phyloP scores from a whole-genome alignment of 2,888 invertebrate species.

The Archips xylosteana region DNA sequence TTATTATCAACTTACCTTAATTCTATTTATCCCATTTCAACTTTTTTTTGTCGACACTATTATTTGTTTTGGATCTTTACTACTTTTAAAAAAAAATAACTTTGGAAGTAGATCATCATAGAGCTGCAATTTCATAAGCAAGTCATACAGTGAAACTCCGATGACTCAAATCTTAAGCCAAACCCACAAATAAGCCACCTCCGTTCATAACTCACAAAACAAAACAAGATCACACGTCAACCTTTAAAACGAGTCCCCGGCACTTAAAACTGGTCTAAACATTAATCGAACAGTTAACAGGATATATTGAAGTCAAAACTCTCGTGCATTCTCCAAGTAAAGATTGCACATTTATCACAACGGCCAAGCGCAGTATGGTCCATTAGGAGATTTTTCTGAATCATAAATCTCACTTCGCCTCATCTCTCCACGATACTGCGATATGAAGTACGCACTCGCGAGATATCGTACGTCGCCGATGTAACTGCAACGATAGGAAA shows the following conservation, averaged over 20 bases:
- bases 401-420: conserved; percentile 84
- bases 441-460: conserved; percentile 73
- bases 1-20: no score
- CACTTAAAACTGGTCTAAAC: conserved; percentile 48
- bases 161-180: conserved; percentile 33
- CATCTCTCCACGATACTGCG: conserved; percentile 79
- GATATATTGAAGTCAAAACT: conserved; percentile 83
- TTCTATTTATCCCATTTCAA: no score
- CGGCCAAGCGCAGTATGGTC: conserved; percentile 78
- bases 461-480: conserved; percentile 45
- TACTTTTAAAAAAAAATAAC: no score
- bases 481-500: conserved; percentile 38
- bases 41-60: no score
- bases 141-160: background rate
- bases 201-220: conserved; percentile 39
- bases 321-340: conserved; percentile 81
- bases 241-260: conserved; percentile 33
- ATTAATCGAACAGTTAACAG: conserved; percentile 69
- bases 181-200: conserved; percentile 38
- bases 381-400: conserved; percentile 85
- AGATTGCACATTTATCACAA: conserved; percentile 84
- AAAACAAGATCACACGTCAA: conserved; percentile 32
- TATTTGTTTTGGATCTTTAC: no score
- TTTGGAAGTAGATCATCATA: background rate
- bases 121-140: background rate